phyloP scores from a whole-genome alignment of 2,113 vertebrate genomes.

The Anas platyrhynchos region DNA sequence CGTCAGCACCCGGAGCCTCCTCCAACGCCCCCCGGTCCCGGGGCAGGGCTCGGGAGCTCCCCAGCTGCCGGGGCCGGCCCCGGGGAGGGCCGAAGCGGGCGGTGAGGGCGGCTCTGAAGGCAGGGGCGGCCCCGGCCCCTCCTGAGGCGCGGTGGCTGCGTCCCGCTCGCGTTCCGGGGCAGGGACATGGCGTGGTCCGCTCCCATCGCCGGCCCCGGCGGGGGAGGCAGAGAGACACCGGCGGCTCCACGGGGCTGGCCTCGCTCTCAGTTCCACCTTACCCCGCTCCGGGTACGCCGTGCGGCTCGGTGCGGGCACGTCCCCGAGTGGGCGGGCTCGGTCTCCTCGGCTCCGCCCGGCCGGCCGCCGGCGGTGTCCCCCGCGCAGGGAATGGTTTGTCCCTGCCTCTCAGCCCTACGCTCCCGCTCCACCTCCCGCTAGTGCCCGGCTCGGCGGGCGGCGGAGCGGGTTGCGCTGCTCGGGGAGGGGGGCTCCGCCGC shows the following conservation, averaged over 20 bases:
- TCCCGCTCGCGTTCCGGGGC: neutral
- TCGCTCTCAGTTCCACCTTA: neutral
- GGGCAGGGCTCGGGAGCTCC: too few species aligned
- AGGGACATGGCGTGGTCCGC: neutral
- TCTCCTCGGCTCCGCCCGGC: neutral
- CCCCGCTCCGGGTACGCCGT: neutral
- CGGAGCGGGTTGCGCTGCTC: neutral
- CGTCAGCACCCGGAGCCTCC: too few species aligned
- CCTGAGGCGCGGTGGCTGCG: neutral
- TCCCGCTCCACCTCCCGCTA: neutral
- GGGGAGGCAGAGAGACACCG: too few species aligned
- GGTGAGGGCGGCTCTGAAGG: too few species aligned
- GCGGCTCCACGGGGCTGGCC: neutral
- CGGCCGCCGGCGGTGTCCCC: neutral
- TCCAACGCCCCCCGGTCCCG: too few species aligned
- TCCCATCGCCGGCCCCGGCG: neutral
- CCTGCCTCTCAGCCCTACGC: neutral
- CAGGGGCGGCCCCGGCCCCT: too few species aligned
- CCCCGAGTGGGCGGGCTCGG: neutral
- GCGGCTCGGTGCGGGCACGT: neutral
- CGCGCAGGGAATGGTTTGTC: neutral
- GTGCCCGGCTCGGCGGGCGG: neutral
- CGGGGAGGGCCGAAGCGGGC: too few species aligned
- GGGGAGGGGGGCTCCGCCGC: neutral
- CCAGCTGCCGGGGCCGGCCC: too few species aligned